Evolutionary conservation across 2,888 invertebrate species (phyloP).

Genomic region (Oegoconia quadripuncta): DNA sequence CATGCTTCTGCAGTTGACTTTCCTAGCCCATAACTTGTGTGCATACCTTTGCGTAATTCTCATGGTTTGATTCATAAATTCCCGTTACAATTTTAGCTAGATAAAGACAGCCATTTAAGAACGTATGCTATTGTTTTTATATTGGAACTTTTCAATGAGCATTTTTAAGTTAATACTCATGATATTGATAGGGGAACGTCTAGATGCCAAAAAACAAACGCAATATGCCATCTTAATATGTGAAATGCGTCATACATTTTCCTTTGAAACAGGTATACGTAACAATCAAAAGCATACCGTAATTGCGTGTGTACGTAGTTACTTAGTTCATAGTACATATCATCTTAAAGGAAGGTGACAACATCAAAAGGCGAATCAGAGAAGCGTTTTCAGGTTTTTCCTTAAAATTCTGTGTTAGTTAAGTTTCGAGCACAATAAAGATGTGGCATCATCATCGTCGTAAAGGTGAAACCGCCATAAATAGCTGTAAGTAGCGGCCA

Average conservation of each 20-base stretch:
- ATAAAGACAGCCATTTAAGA: background rate
- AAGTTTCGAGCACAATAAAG: no score
- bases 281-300: conserved; percentile 3
- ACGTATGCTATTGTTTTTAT: no score
- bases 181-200: no score
- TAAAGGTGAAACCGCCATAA: background rate
- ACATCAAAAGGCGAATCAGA: no score
- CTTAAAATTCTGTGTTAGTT: background rate
- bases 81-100: background rate
- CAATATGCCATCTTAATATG: no score
- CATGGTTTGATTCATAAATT: conserved; percentile 12
- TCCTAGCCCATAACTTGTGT: conserved; percentile 24
- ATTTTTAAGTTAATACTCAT: no score
- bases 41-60: conserved; percentile 23
- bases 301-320: background rate
- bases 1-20: conserved; percentile 36
- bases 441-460: no score
- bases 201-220: background rate
- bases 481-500: conserved; percentile 13
- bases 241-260: background rate
- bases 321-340: background rate
- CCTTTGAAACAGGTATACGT: background rate
- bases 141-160: no score
- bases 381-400: background rate
- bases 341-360: no score